phyloP scores from a whole-genome alignment of 2,888 invertebrate species.

The Philereme transversata region DNA sequence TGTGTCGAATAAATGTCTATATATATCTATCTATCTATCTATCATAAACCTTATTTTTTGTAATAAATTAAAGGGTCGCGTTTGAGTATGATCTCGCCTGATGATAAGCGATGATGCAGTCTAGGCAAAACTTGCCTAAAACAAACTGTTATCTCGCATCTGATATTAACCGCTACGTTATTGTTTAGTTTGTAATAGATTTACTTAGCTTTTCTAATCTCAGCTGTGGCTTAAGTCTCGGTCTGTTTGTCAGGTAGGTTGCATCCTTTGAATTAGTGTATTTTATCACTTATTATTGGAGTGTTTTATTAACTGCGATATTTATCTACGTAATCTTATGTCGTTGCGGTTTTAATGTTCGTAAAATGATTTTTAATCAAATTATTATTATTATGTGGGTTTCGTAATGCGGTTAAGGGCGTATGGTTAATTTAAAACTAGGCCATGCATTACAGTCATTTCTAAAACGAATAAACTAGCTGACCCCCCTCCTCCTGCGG shows the following conservation, averaged over 20 bases:
- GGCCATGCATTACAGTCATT: background rate
- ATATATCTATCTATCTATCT: too few species aligned
- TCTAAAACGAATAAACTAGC: too few species aligned
- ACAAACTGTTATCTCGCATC: too few species aligned
- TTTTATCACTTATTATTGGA: constrained; percentile 38
- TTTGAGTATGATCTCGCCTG: too few species aligned
- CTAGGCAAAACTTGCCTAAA: too few species aligned
- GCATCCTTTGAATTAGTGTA: constrained; percentile 54
- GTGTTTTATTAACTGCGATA: constrained; percentile 33
- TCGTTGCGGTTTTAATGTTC: constrained; percentile 27
- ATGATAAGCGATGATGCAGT: too few species aligned
- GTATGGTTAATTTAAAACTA: background rate
- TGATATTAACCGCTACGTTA: too few species aligned
- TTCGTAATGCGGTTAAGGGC: constrained; percentile 4
- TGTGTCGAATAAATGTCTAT: too few species aligned
- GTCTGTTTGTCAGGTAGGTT: constrained; percentile 63
- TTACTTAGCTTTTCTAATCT: constrained; percentile 2
- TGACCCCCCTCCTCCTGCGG: too few species aligned
- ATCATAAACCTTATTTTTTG: too few species aligned
- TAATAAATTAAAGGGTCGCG: too few species aligned
- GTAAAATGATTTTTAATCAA: background rate
- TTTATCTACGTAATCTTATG: constrained; percentile 36
- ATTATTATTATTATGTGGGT: background rate
- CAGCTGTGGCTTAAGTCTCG: constrained; percentile 49
- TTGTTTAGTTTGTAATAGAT: background rate